Evolutionary conservation across 2,797 vertebrate genomes (phyloP).

Genomic region (Argya squamiceps): DNA sequence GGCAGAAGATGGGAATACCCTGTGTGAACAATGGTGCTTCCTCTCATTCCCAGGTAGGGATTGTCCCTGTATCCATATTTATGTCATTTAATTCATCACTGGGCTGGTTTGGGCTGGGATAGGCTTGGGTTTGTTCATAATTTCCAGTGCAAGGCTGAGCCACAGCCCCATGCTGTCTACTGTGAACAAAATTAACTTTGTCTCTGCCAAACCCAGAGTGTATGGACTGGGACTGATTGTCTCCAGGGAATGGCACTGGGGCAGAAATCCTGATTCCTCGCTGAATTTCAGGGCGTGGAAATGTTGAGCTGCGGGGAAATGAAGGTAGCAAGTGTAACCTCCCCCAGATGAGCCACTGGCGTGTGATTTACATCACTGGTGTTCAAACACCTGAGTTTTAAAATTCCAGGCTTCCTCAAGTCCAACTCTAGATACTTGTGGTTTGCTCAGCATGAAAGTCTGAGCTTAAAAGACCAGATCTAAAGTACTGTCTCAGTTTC

Average conservation of each 20-base stretch:
- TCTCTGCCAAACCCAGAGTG: neutral
- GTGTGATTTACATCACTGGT: neutral
- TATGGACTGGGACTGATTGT: neutral
- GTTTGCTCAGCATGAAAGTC: neutral
- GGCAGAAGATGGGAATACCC: neutral
- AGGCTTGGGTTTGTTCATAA: neutral
- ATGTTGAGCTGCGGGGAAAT: too few species aligned
- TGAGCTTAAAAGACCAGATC: neutral
- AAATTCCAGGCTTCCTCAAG: neutral
- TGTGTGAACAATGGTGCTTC: neutral
- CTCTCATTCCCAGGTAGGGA: neutral
- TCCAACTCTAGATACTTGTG: neutral
- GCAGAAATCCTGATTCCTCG: neutral
- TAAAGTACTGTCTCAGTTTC: neutral
- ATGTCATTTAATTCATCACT: neutral
- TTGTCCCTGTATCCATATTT: neutral
- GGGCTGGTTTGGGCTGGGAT: neutral
- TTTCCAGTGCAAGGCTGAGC: neutral
- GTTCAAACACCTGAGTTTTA: neutral
- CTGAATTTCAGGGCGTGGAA: neutral
- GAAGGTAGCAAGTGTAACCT: rapidly evolving
- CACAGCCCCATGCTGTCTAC: rapidly evolving
- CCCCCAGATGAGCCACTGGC: neutral
- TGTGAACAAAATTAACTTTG: neutral
- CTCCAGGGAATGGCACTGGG: neutral